phyloP scores from a whole-genome alignment of 1,140 invertebrate genomes.

The Geopemphigus sp. region DNA sequence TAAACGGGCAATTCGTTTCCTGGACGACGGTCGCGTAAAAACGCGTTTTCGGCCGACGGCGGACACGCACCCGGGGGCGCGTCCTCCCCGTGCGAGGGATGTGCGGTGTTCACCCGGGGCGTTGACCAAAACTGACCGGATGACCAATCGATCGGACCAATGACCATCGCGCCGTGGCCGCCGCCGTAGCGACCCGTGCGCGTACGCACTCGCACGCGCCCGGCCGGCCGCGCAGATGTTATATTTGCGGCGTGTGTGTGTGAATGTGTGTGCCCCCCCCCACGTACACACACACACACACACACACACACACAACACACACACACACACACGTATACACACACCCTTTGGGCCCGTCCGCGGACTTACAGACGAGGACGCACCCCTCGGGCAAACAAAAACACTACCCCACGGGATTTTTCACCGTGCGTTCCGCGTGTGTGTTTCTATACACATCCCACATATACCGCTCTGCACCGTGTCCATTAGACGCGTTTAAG shows the following conservation, averaged over 20 bases:
- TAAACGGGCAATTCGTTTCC: no score
- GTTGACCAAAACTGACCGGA: slow-evolving; percentile 47
- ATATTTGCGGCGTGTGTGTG: no score
- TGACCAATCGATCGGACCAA: slow-evolving; percentile 49
- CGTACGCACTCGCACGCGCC: background rate
- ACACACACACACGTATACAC: no score
- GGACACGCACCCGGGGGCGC: background rate
- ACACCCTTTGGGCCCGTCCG: no score
- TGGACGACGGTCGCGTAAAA: no score
- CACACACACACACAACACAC: no score
- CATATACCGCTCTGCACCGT: no score
- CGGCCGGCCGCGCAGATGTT: slow-evolving; percentile 24
- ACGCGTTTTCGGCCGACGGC: background rate
- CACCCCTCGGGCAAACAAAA: slow-evolving; percentile 47
- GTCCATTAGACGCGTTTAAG: slow-evolving; percentile 47
- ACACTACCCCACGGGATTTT: slow-evolving; percentile 43
- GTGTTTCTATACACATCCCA: no score
- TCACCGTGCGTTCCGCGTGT: slow-evolving; percentile 10
- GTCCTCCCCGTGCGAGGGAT: background rate
- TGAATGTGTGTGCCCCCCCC: no score
- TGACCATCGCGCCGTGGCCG: slow-evolving; percentile 35
- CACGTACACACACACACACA: no score
- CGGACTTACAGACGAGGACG: background rate
- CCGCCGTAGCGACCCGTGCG: background rate
- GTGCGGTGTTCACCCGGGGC: background rate